Evolutionary conservation across 2,113 vertebrate species (phyloP), one percentile per base, ranked within the genome.

Genomic region (Atrichornis clamosus): DNA sequence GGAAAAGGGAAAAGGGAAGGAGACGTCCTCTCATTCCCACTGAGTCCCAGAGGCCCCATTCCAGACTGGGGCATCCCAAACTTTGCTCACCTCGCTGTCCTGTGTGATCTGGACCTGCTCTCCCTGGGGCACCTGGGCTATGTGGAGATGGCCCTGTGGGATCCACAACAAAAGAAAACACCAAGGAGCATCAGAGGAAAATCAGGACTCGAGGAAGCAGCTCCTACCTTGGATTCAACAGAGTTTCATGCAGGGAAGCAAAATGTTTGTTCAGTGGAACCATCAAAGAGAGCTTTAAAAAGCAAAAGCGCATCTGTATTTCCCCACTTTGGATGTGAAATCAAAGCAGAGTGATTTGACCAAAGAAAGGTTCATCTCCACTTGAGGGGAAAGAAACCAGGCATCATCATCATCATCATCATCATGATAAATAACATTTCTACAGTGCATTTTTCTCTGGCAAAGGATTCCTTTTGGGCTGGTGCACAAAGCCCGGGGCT

Each of bases 41-140:
- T 2, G 26, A 23, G 41, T 27, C 15, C 52, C 59, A 47, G 33
- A 68, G 59, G 14, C 5, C 8, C 3, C 1, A n/a, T 5, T 13
- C 39, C 39, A 41, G 9, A 18, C 4, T n/a, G 15, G 3, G 30
- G 23, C 5, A 52, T 33, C 15, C 37, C 23, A 6, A 44, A 3
- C 7, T 62, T 7, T 27, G 82, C 98, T 98, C 97, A 98, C 99
- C 98, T 99, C 99, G 16, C 99, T 99, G 98, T 99, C 99, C 97
- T 99, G 99, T 1, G 99, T 99, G 98, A 99, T 99, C 98, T 99
- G 99, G 32, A 99, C 99, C 96, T 99, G 99, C 89, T 99, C 99
- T 10, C 99, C 99, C 96, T 99, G 99, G 42, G 99, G 99, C 76
- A 99, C 99, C 98, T 99, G 99, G 60, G 99, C 99, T 23, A 99